These are phyloP conservation scores for Trematomus loennbergii DNA, from an alignment of 2,113 vertebrate species.

Conservation along the genomic window DNA sequence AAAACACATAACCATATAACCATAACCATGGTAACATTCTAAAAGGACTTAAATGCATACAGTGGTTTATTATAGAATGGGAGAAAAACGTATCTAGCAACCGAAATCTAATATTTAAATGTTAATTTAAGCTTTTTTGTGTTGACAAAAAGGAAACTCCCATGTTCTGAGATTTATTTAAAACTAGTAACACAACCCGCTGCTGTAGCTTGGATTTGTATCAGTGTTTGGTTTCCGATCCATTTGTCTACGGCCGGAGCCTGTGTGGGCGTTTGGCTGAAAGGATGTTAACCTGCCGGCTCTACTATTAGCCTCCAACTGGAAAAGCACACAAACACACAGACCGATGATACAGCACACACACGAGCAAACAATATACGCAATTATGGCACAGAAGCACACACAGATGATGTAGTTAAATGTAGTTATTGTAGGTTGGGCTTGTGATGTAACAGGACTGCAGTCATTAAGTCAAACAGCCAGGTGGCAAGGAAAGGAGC, in stretches of 20 bases:
- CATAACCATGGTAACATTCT: no score
- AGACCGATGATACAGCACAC: background rate
- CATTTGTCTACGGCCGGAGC: conserved; percentile 53
- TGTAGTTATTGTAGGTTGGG: conserved; percentile 47
- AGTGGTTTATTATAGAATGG: no score
- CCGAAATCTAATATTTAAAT: no score
- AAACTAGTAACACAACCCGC: conserved; percentile 12
- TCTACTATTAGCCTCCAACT: conserved; percentile 46
- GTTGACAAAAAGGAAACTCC: conserved; percentile 1
- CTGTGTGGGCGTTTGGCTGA: conserved; percentile 64
- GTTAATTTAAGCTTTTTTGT: background rate
- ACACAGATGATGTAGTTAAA: conserved; percentile 24
- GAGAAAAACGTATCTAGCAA: no score
- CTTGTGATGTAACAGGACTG: conserved; percentile 70
- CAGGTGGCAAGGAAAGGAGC: conserved; percentile 65
- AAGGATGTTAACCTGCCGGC: conserved; percentile 52
- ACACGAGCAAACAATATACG: background rate
- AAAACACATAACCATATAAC: no score
- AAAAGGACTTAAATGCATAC: no score
- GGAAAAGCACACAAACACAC: conserved; percentile 50
- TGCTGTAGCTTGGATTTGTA: conserved; percentile 46
- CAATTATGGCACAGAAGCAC: conserved; percentile 11
- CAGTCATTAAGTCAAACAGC: conserved; percentile 68
- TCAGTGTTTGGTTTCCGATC: conserved; percentile 59
- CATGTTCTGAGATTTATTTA: conserved; percentile 21